Evolutionary conservation across 2,797 vertebrate genomes (phyloP).

Genomic region (Poecilia wingei): DNA sequence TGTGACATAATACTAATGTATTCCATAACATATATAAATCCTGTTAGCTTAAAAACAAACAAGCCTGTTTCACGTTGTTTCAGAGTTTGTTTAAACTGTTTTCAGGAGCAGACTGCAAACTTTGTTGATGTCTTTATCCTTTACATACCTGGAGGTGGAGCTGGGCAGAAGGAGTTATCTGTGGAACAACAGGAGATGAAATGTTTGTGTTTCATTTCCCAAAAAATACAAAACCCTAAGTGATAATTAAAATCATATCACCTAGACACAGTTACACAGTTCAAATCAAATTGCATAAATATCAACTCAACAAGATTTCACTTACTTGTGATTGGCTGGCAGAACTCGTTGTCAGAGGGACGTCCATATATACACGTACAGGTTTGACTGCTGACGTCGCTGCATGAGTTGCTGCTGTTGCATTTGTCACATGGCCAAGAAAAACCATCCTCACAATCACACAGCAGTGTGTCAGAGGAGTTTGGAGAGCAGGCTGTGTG

Average conservation of each 20-base stretch:
- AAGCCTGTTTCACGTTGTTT: neutral
- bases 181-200: neutral
- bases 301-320: neutral
- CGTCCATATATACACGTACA: slow-evolving; percentile 49
- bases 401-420: slow-evolving; percentile 20
- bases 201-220: no score
- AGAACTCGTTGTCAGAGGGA: slow-evolving; percentile 39
- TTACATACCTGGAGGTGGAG: neutral
- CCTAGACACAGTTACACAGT: no score
- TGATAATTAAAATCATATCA: no score
- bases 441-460: slow-evolving; percentile 55
- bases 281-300: neutral
- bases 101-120: neutral
- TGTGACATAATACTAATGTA: neutral
- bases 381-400: neutral
- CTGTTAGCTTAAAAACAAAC: neutral
- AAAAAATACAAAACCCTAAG: neutral
- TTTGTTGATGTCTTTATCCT: neutral
- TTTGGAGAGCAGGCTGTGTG: slow-evolving; percentile 36
- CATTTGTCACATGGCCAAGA: slow-evolving; percentile 60
- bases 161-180: neutral
- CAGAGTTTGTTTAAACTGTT: neutral
- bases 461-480: slow-evolving; percentile 19
- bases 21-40: neutral
- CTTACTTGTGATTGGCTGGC: slow-evolving; percentile 54